Percentiles rank a stretch among this genome's conserved stretches.
These are phyloP conservation scores for Vicugna pacos DNA, from an alignment of 2,113 vertebrate genomes.

Conservation along the genomic window DNA sequence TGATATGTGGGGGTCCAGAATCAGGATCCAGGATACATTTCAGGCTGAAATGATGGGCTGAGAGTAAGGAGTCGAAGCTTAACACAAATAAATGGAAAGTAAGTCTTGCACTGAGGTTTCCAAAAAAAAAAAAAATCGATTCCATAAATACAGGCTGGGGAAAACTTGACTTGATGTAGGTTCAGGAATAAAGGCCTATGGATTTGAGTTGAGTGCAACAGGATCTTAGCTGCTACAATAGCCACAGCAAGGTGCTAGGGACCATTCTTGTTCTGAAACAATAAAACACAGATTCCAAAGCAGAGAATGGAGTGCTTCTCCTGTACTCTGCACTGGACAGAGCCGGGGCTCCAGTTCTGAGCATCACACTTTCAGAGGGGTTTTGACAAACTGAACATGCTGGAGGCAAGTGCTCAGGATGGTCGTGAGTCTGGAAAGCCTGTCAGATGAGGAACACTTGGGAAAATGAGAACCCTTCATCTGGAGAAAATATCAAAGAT, in stretches of 20 bases:
- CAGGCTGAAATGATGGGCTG: background rate
- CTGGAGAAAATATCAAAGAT: background rate
- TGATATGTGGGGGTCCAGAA: background rate
- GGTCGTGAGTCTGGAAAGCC: background rate
- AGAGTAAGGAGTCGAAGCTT: background rate
- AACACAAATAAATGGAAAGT: conserved; percentile 3
- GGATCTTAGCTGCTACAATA: background rate
- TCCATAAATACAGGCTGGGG: background rate
- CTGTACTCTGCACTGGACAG: background rate
- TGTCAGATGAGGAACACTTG: background rate
- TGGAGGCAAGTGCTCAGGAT: background rate
- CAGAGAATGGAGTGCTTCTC: background rate
- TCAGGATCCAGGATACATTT: background rate
- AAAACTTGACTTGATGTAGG: background rate
- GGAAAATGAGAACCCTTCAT: background rate
- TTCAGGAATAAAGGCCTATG: background rate
- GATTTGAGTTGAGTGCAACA: background rate
- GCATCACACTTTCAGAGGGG: background rate
- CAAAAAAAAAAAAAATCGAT: conserved; percentile 36
- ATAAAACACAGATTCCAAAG: background rate
- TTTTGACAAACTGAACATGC: background rate
- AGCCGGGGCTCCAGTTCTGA: background rate
- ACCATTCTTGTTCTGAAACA: background rate
- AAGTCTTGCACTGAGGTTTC: conserved; percentile 20
- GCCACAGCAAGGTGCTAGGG: background rate